phyloP scores from a whole-genome alignment of 2,888 invertebrate genomes.

The Eupithecia tripunctaria region DNA sequence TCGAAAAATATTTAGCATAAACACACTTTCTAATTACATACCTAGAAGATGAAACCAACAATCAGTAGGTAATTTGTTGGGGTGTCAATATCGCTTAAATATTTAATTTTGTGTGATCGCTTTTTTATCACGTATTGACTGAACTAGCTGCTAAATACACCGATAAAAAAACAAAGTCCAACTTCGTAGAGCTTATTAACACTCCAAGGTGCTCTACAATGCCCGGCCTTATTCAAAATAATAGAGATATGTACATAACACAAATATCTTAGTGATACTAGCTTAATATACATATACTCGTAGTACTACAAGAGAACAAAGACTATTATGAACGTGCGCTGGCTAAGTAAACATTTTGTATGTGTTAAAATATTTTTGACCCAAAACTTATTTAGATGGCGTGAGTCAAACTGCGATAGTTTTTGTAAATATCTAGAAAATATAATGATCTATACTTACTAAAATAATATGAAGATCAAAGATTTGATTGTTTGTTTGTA shows the following conservation, averaged over 20 bases:
- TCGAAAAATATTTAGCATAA: neutral
- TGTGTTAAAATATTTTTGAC: neutral
- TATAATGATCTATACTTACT: no score
- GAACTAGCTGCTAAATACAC: neutral
- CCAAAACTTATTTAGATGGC: no score
- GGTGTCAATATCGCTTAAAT: no score
- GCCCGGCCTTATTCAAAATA: neutral
- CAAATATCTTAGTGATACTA: neutral
- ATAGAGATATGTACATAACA: neutral
- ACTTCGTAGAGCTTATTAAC: neutral
- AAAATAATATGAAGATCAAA: no score
- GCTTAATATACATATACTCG: no score
- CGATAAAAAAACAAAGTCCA: neutral
- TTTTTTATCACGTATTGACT: no score
- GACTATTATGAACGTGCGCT: neutral
- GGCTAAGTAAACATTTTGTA: neutral
- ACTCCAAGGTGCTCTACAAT: neutral
- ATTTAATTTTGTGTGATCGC: no score
- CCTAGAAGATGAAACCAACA: no score
- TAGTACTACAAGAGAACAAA: neutral
- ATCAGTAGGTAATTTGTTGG: no score
- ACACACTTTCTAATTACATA: neutral
- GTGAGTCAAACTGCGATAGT: neutral
- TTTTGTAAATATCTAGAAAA: neutral
- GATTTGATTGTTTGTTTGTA: no score